phyloP scores from a whole-genome alignment of 2,888 invertebrate genomes.

The Boloria selene region DNA sequence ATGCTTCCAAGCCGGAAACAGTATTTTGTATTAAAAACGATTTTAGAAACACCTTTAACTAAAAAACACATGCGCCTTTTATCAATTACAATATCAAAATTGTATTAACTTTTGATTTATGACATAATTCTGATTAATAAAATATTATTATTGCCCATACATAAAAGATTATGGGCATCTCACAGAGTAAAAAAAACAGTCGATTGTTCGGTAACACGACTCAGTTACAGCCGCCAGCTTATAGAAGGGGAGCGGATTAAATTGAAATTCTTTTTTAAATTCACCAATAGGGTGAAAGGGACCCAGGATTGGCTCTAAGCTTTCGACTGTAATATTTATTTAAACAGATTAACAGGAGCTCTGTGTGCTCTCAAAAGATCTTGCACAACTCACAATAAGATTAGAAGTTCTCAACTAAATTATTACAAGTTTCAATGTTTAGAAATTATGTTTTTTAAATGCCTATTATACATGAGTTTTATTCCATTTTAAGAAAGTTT shows the following conservation, averaged over 20 bases:
- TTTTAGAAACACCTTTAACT: too few species aligned
- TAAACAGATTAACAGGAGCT: conserved; percentile 61
- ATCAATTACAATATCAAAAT: conserved; percentile 8
- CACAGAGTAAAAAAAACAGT: conserved; percentile 43
- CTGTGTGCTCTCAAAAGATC: background rate
- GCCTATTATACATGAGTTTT: too few species aligned
- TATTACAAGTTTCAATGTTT: too few species aligned
- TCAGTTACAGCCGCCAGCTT: conserved; percentile 54
- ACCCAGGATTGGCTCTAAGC: conserved; percentile 70
- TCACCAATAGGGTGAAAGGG: conserved; percentile 77
- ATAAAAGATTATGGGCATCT: conserved; percentile 26
- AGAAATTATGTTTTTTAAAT: too few species aligned
- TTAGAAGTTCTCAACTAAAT: background rate
- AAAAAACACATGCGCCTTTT: background rate
- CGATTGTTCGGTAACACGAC: conserved; percentile 41
- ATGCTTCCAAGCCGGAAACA: too few species aligned
- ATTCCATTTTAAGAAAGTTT: too few species aligned
- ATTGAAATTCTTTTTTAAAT: conserved; percentile 79
- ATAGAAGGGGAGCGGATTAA: conserved; percentile 75
- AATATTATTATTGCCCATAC: conserved; percentile 24
- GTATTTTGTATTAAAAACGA: too few species aligned
- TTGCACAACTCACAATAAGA: background rate
- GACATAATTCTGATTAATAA: conserved; percentile 22
- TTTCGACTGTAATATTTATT: conserved; percentile 69
- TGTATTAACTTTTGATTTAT: conserved; percentile 22